These are phyloP conservation scores for Emydura subglobosa DNA, from an alignment of 2,113 vertebrate genomes.

Conservation along the genomic window DNA sequence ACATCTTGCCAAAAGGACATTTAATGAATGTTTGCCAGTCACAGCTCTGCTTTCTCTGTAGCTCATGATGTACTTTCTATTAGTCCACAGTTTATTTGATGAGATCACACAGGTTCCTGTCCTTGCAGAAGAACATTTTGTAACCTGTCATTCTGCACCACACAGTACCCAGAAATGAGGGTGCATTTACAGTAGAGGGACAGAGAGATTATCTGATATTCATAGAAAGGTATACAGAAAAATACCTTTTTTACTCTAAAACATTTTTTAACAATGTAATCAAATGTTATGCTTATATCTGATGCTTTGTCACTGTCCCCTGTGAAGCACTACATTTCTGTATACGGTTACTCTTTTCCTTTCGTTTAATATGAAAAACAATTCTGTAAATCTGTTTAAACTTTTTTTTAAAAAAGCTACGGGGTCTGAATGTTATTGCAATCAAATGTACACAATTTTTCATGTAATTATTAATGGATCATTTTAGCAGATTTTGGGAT, in stretches of 20 bases:
- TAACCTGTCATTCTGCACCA: background rate
- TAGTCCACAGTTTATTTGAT: background rate
- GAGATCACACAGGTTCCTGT: background rate
- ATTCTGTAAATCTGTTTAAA: background rate
- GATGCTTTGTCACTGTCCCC: background rate
- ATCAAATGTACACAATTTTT: background rate
- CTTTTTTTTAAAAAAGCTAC: background rate
- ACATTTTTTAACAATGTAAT: background rate
- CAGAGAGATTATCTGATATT: background rate
- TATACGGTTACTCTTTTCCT: background rate
- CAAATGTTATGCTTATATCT: background rate
- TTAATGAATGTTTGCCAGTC: background rate
- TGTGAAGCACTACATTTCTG: background rate
- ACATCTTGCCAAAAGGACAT: background rate
- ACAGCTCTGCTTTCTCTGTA: background rate
- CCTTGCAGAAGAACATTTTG: background rate
- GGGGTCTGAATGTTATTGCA: background rate
- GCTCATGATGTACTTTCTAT: background rate
- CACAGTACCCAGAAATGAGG: background rate
- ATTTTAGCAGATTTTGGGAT: background rate
- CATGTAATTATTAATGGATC: background rate
- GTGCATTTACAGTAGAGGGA: background rate
- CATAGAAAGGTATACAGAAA: background rate
- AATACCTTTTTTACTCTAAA: background rate
- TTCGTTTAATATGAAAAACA: background rate